Percentiles rank a stretch among this genome's conserved stretches.
These are phyloP conservation scores for Phrixothrix hirtus DNA, from an alignment of 2,888 invertebrate genomes.

Conservation along the genomic window DNA sequence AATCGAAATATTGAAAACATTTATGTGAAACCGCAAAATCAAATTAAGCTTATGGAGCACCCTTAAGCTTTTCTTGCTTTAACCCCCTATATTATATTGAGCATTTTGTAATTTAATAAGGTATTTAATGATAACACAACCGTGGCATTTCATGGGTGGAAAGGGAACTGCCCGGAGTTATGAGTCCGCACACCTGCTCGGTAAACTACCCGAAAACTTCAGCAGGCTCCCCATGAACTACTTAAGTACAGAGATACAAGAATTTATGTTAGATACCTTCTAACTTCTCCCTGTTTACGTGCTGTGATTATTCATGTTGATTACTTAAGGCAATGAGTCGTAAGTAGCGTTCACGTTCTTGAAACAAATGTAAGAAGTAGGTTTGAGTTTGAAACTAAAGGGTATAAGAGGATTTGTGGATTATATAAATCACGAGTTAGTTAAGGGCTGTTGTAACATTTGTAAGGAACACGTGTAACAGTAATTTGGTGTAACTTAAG, in stretches of 20 bases:
- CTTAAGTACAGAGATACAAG: conserved; percentile 24
- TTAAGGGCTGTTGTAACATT: conserved; percentile 23
- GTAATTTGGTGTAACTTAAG: conserved; percentile 25
- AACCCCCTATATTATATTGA: conserved; percentile 8
- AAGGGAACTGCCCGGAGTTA: conserved; percentile 21
- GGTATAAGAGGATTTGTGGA: conserved; percentile 7
- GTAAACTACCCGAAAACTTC: conserved; percentile 27
- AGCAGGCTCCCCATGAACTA: conserved; percentile 24
- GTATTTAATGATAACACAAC: conserved; percentile 12
- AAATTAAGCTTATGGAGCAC: not conserved
- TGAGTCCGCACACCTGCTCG: conserved; percentile 24
- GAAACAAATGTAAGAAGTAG: conserved; percentile 9
- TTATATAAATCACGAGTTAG: conserved; percentile 24
- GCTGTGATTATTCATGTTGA: conserved; percentile 25
- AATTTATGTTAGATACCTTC: conserved; percentile 22
- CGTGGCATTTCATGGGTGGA: conserved; percentile 13
- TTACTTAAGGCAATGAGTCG: conserved; percentile 8
- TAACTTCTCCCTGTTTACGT: conserved; percentile 24
- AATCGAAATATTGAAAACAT: not conserved
- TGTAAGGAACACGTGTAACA: conserved; percentile 27
- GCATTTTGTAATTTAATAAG: conserved; percentile 17
- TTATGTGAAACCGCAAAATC: not conserved
- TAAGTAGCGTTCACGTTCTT: conserved; percentile 3
- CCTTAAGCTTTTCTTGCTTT: not conserved
- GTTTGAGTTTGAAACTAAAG: conserved; percentile 3